Evolutionary conservation across 2,888 invertebrate species (phyloP).

Genomic region (Hirtodrosophila cameraria): DNA sequence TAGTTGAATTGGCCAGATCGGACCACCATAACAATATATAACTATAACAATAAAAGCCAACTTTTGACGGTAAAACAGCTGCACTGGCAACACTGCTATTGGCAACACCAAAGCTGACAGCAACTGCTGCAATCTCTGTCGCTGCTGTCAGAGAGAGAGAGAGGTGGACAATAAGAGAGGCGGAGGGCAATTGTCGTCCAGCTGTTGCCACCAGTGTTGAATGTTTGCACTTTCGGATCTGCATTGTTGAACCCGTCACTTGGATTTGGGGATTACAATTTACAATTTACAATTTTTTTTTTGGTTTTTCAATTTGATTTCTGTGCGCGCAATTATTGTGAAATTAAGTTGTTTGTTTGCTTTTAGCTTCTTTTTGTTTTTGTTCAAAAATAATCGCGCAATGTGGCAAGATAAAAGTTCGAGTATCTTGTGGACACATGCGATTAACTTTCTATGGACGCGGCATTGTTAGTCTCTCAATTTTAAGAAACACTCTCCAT

Average conservation of each 20-base stretch:
- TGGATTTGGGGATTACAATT: too few species aligned
- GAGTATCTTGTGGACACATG: slow-evolving; percentile 25
- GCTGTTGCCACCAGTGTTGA: slow-evolving; percentile 75
- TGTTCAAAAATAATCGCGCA: slow-evolving; percentile 22
- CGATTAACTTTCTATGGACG: slow-evolving; percentile 66
- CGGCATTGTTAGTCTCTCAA: slow-evolving; percentile 27
- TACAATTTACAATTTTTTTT: slow-evolving; percentile 18
- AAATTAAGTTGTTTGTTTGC: slow-evolving; percentile 66
- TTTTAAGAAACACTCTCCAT: slow-evolving; percentile 12
- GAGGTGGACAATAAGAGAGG: too few species aligned
- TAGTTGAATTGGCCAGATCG: too few species aligned
- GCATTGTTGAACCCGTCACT: slow-evolving; percentile 21
- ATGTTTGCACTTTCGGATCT: slow-evolving; percentile 68
- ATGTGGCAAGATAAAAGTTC: slow-evolving; percentile 34
- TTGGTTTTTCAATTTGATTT: slow-evolving; percentile 58
- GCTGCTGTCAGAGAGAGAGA: slow-evolving; percentile 20
- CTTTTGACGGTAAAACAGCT: too few species aligned
- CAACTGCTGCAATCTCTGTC: slow-evolving; percentile 36
- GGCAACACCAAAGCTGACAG: slow-evolving; percentile 21
- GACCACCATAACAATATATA: too few species aligned
- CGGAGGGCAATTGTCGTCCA: slow-evolving; percentile 55
- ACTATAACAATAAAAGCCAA: too few species aligned
- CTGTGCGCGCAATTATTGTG: slow-evolving; percentile 68
- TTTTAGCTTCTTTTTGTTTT: slow-evolving; percentile 2
- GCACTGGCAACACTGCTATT: too few species aligned